Conservation (phyloP, 2,888 invertebrate genomes). For the Iselma pallidipennis region DNA sequence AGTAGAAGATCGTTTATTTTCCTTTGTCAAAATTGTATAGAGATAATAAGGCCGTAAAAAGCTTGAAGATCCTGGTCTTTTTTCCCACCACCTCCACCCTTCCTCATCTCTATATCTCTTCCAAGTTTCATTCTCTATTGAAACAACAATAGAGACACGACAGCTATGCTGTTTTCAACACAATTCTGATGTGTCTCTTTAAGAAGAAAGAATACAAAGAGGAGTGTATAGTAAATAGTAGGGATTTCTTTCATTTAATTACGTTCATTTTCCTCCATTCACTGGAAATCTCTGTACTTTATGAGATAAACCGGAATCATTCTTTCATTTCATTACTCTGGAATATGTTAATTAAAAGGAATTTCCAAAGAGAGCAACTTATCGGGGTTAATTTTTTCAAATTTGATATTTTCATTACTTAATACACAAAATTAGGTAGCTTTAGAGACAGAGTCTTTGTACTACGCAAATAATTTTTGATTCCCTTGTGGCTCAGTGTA, state of each 20-base stretch:
- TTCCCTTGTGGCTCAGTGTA: no score
- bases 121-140: not conserved
- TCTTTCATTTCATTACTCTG: no score
- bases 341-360: no score
- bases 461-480: no score
- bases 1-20: not conserved
- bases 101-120: not conserved
- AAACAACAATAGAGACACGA: not conserved
- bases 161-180: not conserved
- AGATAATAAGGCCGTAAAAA: not conserved
- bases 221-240: no score
- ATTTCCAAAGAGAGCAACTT: no score
- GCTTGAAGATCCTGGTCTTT: not conserved
- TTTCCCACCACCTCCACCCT: not conserved
- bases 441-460: no score
- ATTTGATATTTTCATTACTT: no score
- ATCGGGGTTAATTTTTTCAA: no score
- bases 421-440: no score
- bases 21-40: constrained; percentile 1
- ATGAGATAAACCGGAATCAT: no score
- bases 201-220: not conserved
- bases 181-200: not conserved
- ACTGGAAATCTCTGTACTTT: no score
- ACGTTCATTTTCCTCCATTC: not conserved
- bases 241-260: not conserved